Evolutionary conservation across 2,888 invertebrate species (phyloP).

Genomic region (Hirtodrosophila alboralis): DNA sequence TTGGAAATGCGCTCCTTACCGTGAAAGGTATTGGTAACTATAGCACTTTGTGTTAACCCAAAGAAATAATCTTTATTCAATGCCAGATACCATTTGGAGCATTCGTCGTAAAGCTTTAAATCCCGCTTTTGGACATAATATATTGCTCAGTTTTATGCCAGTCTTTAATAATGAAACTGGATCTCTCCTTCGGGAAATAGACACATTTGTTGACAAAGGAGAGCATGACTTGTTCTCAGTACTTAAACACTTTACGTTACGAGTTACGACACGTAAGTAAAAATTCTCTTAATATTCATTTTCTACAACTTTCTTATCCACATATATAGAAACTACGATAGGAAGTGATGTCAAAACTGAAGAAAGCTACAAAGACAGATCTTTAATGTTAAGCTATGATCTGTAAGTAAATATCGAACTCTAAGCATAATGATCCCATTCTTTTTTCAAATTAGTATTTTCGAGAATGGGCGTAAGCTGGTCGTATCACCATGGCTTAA

Average conservation of each 20-base stretch:
- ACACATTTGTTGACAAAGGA: constrained; percentile 36
- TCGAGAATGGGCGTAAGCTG: constrained; percentile 66
- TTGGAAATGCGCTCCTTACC: constrained; percentile 47
- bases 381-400: not conserved
- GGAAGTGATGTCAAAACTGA: constrained; percentile 15
- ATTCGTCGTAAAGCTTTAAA: constrained; percentile 69
- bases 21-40: constrained; percentile 39
- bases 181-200: constrained; percentile 45
- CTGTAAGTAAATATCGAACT: constrained; percentile 13
- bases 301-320: no score
- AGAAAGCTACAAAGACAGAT: not conserved
- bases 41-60: not conserved
- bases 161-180: constrained; percentile 68
- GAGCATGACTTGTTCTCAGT: constrained; percentile 46
- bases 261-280: constrained; percentile 66
- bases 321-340: constrained; percentile 14
- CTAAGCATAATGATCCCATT: no score
- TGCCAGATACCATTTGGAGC: constrained; percentile 63
- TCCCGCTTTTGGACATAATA: constrained; percentile 70
- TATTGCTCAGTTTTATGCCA: constrained; percentile 70
- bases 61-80: not conserved
- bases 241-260: constrained; percentile 52
- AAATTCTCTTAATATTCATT: not conserved
- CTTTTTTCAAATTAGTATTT: constrained; percentile 27
- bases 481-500: constrained; percentile 69